phyloP scores from a whole-genome alignment of 2,888 invertebrate species.

The Eilema sororculum region DNA sequence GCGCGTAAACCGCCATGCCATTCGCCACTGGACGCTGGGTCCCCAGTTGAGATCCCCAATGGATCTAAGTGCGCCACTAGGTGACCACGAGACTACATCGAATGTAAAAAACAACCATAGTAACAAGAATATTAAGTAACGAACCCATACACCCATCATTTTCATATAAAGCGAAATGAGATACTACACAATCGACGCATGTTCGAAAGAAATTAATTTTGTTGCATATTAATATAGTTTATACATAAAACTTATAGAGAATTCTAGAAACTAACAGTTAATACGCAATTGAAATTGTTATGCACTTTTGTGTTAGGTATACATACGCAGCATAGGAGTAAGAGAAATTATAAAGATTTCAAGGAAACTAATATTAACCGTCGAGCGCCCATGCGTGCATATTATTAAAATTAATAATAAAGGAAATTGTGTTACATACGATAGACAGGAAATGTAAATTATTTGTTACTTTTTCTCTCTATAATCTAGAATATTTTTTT shows the following conservation, averaged over 20 bases:
- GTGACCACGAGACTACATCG: constrained; percentile 95
- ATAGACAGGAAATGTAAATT: constrained; percentile 26
- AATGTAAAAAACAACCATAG: constrained; percentile 58
- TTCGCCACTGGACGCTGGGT: constrained; percentile 84
- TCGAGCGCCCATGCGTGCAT: constrained; percentile 49
- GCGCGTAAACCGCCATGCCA: constrained; percentile 84
- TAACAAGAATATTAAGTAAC: constrained; percentile 41
- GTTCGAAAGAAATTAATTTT: constrained; percentile 9
- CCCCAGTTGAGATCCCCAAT: constrained; percentile 93
- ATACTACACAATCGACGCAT: constrained; percentile 27
- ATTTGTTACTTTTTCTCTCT: constrained; percentile 23
- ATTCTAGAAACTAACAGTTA: constrained; percentile 21
- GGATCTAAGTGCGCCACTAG: constrained; percentile 97
- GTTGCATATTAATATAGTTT: constrained; percentile 7
- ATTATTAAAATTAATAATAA: constrained; percentile 24
- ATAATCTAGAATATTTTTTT: constrained; percentile 32
- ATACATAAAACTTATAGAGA: constrained; percentile 7
- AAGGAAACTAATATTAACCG: constrained; percentile 24
- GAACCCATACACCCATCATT: constrained; percentile 35
- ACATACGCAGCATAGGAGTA: constrained; percentile 13
- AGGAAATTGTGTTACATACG: constrained; percentile 37
- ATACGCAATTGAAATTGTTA: constrained; percentile 30
- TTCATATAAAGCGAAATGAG: constrained; percentile 43
- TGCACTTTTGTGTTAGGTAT: constrained; percentile 22
- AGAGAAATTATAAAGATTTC: constrained; percentile 18